phyloP scores from a whole-genome alignment of 1,140 invertebrate genomes.

The Dendroctonus ponderosae region DNA sequence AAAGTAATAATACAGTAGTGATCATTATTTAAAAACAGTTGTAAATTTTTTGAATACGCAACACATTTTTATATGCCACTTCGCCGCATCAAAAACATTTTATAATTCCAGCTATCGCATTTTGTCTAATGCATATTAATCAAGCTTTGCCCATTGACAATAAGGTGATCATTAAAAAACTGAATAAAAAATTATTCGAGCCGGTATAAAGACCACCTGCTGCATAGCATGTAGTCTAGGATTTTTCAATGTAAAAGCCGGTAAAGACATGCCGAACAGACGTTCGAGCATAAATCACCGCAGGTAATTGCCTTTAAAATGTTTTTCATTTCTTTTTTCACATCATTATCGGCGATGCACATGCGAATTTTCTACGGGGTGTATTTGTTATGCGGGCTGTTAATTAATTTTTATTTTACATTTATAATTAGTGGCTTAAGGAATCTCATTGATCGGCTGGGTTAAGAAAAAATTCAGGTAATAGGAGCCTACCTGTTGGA shows the following conservation, averaged over 20 bases:
- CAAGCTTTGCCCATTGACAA: too few relatives aligned
- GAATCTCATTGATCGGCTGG: too few relatives aligned
- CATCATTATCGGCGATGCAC: conserved; percentile 8
- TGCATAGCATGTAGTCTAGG: conserved; percentile 3
- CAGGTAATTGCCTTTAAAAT: conserved; percentile 6
- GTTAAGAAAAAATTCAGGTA: too few relatives aligned
- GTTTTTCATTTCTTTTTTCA: conserved; percentile 13
- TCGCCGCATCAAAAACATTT: too few relatives aligned
- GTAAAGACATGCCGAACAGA: conserved; percentile 11
- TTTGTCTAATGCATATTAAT: too few relatives aligned
- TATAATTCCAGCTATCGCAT: too few relatives aligned
- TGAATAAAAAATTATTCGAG: conserved; percentile 1
- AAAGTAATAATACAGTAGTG: too few relatives aligned
- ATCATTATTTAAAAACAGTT: too few relatives aligned
- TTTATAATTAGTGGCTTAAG: not conserved
- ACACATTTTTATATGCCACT: too few relatives aligned
- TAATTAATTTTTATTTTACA: not conserved
- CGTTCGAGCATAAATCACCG: conserved; percentile 11
- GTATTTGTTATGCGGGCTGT: not conserved
- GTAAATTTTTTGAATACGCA: too few relatives aligned
- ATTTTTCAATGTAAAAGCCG: conserved; percentile 8
- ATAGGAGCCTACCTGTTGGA: too few relatives aligned
- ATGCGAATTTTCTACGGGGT: conserved; percentile 1
- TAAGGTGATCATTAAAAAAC: not conserved
- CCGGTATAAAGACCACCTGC: conserved; percentile 7